Percentiles rank a stretch among this genome's conserved stretches.
Evolutionary conservation across 2,113 vertebrate species (phyloP).

Genomic region (Laticauda laticaudata): DNA sequence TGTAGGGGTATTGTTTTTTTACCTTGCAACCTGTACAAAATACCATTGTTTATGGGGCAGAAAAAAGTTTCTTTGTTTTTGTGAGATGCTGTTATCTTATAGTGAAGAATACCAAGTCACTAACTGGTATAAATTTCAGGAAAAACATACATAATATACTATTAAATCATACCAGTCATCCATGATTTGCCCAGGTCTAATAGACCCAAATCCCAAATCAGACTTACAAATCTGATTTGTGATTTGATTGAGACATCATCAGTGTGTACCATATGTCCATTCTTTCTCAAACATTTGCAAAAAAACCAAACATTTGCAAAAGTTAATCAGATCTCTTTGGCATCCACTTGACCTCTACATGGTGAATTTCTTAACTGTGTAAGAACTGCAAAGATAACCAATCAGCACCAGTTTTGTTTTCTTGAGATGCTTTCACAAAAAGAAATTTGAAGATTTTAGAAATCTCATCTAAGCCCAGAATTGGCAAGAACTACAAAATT

Average conservation of each 20-base stretch:
- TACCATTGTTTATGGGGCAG: constrained; percentile 24
- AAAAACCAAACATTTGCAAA: neutral
- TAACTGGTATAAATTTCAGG: neutral
- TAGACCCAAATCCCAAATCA: neutral
- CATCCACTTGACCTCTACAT: neutral
- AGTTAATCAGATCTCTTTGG: neutral
- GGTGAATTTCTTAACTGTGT: neutral
- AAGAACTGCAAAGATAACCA: neutral
- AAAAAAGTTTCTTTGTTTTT: constrained; percentile 5
- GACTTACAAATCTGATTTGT: neutral
- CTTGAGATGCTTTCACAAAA: neutral
- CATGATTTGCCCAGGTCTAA: neutral
- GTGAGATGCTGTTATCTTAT: constrained; percentile 1
- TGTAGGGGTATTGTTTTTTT: constrained; percentile 43
- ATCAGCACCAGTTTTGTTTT: neutral
- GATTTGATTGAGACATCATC: neutral
- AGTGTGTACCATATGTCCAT: neutral
- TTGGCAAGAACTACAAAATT: neutral
- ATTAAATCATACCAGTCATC: neutral
- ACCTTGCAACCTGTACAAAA: constrained; percentile 18
- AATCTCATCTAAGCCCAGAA: neutral
- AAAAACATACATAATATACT: neutral
- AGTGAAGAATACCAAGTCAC: constrained; percentile 14
- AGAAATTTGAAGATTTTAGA: neutral
- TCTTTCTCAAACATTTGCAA: neutral